Conservation (phyloP, 2,797 vertebrate species). For the Lagorchestes hirsutus region DNA sequence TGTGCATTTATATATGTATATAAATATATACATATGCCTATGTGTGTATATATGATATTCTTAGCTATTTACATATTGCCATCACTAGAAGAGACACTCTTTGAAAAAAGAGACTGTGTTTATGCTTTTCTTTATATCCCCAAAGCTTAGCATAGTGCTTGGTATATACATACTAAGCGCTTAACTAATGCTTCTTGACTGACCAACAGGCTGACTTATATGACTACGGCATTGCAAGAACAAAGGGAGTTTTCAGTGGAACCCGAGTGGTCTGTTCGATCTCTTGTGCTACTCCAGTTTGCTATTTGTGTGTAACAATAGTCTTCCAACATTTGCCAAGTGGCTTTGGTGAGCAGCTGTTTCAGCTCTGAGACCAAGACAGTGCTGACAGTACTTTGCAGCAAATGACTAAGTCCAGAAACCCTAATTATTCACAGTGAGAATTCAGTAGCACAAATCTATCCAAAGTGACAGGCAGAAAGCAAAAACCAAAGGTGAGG, state of each 20-base stretch:
- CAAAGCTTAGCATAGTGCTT: background rate
- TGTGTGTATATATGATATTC: no score
- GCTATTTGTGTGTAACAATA: background rate
- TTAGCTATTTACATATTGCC: background rate
- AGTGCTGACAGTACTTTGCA: background rate
- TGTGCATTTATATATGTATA: no score
- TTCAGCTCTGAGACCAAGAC: background rate
- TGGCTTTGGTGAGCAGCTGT: background rate
- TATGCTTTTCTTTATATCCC: background rate
- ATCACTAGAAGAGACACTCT: background rate
- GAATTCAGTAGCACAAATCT: background rate
- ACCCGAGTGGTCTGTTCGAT: background rate
- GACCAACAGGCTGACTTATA: background rate
- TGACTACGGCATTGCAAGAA: background rate
- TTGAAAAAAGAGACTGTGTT: background rate
- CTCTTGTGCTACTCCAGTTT: background rate
- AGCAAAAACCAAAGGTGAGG: background rate
- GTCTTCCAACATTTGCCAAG: background rate
- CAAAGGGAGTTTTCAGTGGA: background rate
- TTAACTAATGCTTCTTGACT: background rate
- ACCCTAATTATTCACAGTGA: background rate
- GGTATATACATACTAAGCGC: background rate
- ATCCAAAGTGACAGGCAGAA: background rate
- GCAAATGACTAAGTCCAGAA: background rate
- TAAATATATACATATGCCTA: no score